Conservation (phyloP, 2,888 invertebrate species). For the Bembecia ichneumoniformis region DNA sequence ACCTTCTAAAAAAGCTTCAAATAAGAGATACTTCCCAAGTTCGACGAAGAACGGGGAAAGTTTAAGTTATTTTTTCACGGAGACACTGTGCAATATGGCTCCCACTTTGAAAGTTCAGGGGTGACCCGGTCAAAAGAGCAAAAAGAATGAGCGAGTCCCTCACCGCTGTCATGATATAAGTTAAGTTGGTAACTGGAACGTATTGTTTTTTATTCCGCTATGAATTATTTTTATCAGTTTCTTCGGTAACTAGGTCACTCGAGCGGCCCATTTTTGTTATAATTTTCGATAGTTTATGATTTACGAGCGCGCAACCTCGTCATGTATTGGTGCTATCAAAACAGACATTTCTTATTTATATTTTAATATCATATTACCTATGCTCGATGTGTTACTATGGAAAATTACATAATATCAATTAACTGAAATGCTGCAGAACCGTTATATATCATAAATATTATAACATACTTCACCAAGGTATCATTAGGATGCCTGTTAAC, state of each 20-base stretch:
- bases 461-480: too few relatives aligned
- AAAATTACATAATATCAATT: too few relatives aligned
- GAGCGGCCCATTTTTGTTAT: not conserved
- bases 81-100: slow-evolving; percentile 45
- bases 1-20: slow-evolving; percentile 16
- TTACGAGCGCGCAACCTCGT: too few relatives aligned
- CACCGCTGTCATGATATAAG: slow-evolving; percentile 31
- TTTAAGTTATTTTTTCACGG: slow-evolving; percentile 42
- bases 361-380: too few relatives aligned
- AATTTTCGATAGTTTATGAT: not conserved
- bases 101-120: slow-evolving; percentile 37
- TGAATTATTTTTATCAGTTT: slow-evolving; percentile 4
- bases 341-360: too few relatives aligned
- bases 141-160: slow-evolving; percentile 38
- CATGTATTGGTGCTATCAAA: too few relatives aligned
- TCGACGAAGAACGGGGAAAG: slow-evolving; percentile 27
- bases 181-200: slow-evolving; percentile 22
- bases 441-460: too few relatives aligned
- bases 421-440: too few relatives aligned
- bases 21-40: slow-evolving; percentile 32
- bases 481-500: too few relatives aligned
- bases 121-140: slow-evolving; percentile 48
- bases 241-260: slow-evolving; percentile 4
- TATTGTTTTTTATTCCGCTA: slow-evolving; percentile 10
- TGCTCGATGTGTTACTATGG: too few relatives aligned